Evolutionary conservation across 2,888 invertebrate genomes (phyloP).

Genomic region (Esperia sulphurella): DNA sequence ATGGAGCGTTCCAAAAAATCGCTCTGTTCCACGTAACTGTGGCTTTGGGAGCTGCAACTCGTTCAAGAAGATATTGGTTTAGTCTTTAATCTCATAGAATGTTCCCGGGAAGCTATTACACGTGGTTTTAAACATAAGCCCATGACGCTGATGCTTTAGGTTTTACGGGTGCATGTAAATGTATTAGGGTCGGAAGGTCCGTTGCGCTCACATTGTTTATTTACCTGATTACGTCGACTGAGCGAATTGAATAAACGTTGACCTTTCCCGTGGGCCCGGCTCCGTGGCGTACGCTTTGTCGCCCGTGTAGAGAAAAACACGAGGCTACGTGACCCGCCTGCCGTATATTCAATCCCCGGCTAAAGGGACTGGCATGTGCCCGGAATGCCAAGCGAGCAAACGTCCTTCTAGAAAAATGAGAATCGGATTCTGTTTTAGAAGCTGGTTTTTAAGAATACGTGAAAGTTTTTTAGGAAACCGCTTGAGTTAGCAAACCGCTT

Average conservation of each 20-base stretch:
- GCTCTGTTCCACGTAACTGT: too few species aligned
- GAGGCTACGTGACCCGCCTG: conserved; percentile 44
- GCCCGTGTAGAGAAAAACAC: conserved; percentile 34
- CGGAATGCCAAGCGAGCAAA: conserved; percentile 27
- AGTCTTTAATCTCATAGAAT: too few species aligned
- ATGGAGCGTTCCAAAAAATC: too few species aligned
- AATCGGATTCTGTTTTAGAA: conserved; percentile 25
- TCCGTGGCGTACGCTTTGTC: conserved; percentile 8
- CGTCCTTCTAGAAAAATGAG: conserved; percentile 20
- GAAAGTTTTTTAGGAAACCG: too few species aligned
- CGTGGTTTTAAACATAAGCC: too few species aligned
- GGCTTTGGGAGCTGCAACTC: too few species aligned
- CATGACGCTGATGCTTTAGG: too few species aligned
- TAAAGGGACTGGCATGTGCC: conserved; percentile 28
- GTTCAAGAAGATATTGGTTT: too few species aligned
- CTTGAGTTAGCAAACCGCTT: too few species aligned
- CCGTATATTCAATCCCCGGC: conserved; percentile 48
- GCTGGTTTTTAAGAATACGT: neutral
- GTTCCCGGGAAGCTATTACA: too few species aligned
- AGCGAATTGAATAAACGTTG: conserved; percentile 30
- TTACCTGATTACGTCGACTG: conserved; percentile 39
- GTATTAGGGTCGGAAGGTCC: neutral
- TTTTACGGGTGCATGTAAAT: too few species aligned
- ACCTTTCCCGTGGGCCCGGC: conserved; percentile 23
- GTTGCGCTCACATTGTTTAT: conserved; percentile 27